phyloP scores from a whole-genome alignment of 1,140 invertebrate species.

The Glomeris maerens region DNA sequence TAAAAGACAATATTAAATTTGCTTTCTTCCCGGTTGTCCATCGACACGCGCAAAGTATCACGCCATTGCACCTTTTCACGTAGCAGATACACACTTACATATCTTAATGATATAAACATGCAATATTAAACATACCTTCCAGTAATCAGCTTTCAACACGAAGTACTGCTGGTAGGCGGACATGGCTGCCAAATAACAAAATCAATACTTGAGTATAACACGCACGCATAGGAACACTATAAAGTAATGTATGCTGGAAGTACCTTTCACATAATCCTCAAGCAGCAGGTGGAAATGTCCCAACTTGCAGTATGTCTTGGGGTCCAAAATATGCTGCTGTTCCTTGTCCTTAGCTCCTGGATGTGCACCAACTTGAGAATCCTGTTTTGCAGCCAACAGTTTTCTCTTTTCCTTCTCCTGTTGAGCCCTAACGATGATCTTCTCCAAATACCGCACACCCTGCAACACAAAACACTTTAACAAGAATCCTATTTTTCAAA shows the following conservation, averaged over 20 bases:
- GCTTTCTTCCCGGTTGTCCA: too few relatives aligned
- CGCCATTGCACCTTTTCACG: not conserved
- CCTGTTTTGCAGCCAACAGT: slow-evolving; percentile 1
- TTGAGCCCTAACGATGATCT: slow-evolving; percentile 63
- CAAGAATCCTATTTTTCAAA: not conserved
- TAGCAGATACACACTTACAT: slow-evolving; percentile 2
- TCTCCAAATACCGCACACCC: slow-evolving; percentile 66
- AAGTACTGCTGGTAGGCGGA: slow-evolving; percentile 90
- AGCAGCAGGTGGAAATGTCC: slow-evolving; percentile 84
- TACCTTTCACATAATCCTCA: slow-evolving; percentile 82
- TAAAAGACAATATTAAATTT: too few relatives aligned
- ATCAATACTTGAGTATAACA: slow-evolving; percentile 13
- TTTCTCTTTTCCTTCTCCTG: slow-evolving; percentile 34
- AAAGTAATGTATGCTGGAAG: too few relatives aligned
- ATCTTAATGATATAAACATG: slow-evolving; percentile 3
- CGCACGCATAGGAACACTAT: too few relatives aligned
- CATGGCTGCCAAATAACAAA: slow-evolving; percentile 52
- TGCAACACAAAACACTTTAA: slow-evolving; percentile 23
- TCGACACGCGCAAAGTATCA: too few relatives aligned
- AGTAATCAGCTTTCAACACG: slow-evolving; percentile 47
- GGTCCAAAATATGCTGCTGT: slow-evolving; percentile 46
- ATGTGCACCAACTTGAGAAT: slow-evolving; percentile 25
- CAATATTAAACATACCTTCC: slow-evolving; percentile 41
- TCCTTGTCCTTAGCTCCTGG: slow-evolving; percentile 21
- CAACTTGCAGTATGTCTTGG: slow-evolving; percentile 80